Conservation (phyloP, 2,888 invertebrate species). For the Nemapogon koenigi region DNA sequence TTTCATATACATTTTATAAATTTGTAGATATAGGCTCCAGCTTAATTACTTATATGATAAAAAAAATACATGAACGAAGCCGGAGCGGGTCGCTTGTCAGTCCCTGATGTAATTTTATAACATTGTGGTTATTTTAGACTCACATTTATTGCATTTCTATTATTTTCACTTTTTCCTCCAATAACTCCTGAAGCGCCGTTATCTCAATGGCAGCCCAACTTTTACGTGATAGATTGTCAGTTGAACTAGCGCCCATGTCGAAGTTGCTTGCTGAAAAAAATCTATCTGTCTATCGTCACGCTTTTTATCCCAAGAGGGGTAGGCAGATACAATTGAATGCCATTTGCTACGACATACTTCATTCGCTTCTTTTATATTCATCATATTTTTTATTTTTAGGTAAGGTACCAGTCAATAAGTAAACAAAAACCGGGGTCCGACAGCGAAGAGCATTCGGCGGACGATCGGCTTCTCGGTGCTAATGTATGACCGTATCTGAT, state of each 20-base stretch:
- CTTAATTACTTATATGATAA: neutral
- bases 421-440: conserved; percentile 68
- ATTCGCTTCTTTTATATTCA: too few species aligned
- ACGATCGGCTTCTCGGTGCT: conserved; percentile 68
- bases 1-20: neutral
- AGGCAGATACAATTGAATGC: too few species aligned
- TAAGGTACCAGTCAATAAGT: conserved; percentile 67
- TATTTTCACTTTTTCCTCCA: too few species aligned
- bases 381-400: conserved; percentile 29
- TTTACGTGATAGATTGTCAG: too few species aligned
- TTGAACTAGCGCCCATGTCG: too few species aligned
- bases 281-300: too few species aligned
- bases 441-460: conserved; percentile 69
- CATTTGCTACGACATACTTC: too few species aligned
- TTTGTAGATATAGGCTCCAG: neutral
- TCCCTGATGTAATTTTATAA: neutral
- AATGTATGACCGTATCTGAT: conserved; percentile 53
- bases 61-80: neutral
- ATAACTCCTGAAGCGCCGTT: too few species aligned
- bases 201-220: too few species aligned
- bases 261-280: conserved; percentile 4
- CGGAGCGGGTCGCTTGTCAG: neutral
- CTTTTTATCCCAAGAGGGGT: too few species aligned
- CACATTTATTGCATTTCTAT: too few species aligned
- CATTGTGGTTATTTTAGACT: neutral